These are phyloP conservation scores for Vanessa atalanta DNA, from an alignment of 1,140 invertebrate species.

Conservation along the genomic window DNA sequence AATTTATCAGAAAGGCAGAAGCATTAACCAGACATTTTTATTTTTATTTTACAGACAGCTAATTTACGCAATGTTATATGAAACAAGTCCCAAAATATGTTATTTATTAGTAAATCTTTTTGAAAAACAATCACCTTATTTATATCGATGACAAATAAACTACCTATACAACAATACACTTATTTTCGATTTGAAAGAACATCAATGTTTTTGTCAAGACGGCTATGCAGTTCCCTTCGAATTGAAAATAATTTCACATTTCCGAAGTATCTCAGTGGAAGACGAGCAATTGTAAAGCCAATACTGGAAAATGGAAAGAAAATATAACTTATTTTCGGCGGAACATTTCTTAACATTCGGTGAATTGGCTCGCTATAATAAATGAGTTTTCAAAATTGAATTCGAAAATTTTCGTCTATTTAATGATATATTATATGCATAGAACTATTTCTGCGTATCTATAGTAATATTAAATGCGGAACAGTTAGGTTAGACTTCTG, in stretches of 20 bases:
- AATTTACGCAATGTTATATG: too few species aligned
- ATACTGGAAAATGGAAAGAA: constrained; percentile 1
- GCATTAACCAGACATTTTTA: too few species aligned
- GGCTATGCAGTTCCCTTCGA: constrained; percentile 3
- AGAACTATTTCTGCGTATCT: too few species aligned
- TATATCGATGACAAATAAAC: background rate
- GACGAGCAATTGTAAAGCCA: constrained; percentile 14
- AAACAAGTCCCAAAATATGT: too few species aligned
- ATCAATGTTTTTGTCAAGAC: background rate
- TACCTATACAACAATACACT: background rate
- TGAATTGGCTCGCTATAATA: background rate
- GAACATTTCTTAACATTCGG: background rate
- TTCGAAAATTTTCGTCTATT: background rate
- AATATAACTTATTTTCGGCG: constrained; percentile 11
- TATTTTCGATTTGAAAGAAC: background rate
- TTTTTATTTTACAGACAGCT: too few species aligned
- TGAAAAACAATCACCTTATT: background rate
- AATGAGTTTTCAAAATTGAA: background rate
- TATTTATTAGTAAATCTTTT: background rate
- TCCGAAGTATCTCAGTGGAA: constrained; percentile 17
- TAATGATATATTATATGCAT: background rate
- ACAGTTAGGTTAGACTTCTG: too few species aligned
- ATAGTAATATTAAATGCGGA: too few species aligned
- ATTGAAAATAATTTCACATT: constrained; percentile 24
- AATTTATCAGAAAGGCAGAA: too few species aligned